Evolutionary conservation across 1,140 invertebrate genomes (phyloP), one percentile per base, ranked within the genome.

Genomic region (Leptoteleia sp.): DNA sequence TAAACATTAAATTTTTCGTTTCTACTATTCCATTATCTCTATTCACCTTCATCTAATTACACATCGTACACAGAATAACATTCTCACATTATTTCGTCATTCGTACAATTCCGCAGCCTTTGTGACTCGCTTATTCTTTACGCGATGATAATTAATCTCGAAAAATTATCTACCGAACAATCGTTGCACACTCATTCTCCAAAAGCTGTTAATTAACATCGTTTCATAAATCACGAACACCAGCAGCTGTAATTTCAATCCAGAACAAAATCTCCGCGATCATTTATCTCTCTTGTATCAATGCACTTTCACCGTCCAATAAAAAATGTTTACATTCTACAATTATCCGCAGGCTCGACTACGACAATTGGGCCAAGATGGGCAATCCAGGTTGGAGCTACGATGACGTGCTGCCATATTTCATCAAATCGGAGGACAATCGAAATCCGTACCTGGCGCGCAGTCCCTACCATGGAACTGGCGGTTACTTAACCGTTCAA

Each of bases 351-450:
- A 91, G 89, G 75, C 89, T 92, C 25, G 97, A 99, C 83, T 99
- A 97, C 82, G 95, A 99, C 83, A 89, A 93, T 19, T 99, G 98
- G 98, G 95, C 96, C 62, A 91, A 92, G 6, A 81, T 93, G 15
- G 97, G 97, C 0, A 96, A 98, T 83, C 89, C 92, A 0, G 94
- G 96, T 4, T 99, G 98, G 98, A 93, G 94, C 0, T 99, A 96
- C 87, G 90, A 95, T n/a, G 92, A 96, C 33, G 94, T 96, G 0
- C 85, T 97, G 0, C 93, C 93, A n/a, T 97, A 97, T 75, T 98
- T 97, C 82, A 94, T 94, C 47, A 97, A 97, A 84, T 96, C 95
- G 0, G 96, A 97, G 87, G 95, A 96, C 77, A 96, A 96, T 83
- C 90, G 95, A 12, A 96, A 96, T 86, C 95, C 95, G 0, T 96